Conservation (phyloP, 2,113 vertebrate genomes). For the Xenopus tropicalis region DNA sequence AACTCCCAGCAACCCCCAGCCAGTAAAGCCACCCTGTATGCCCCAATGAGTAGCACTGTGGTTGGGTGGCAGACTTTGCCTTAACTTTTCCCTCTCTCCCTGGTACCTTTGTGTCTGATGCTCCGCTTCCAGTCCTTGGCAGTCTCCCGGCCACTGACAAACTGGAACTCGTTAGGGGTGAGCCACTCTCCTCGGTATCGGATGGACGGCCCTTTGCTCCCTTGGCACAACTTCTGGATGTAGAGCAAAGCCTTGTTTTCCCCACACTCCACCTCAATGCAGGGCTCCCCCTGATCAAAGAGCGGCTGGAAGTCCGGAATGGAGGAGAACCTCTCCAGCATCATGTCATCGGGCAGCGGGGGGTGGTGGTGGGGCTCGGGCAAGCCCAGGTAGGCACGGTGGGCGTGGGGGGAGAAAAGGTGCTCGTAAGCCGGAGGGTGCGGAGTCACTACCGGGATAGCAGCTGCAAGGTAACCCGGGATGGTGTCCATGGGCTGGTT, state of each 20-base stretch:
- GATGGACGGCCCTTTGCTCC: slow-evolving; percentile 95
- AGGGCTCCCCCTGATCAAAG: slow-evolving; percentile 92
- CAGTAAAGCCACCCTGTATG: too few relatives aligned
- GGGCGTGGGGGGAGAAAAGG: slow-evolving; percentile 73
- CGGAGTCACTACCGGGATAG: slow-evolving; percentile 83
- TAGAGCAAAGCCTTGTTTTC: slow-evolving; percentile 96
- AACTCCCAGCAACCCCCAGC: too few relatives aligned
- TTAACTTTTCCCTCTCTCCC: not conserved
- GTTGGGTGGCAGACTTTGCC: slow-evolving; percentile 1
- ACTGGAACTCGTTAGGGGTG: slow-evolving; percentile 97
- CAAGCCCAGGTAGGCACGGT: slow-evolving; percentile 79
- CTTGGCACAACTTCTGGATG: slow-evolving; percentile 94
- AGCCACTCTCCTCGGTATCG: slow-evolving; percentile 96
- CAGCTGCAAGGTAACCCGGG: slow-evolving; percentile 77
- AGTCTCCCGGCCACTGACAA: slow-evolving; percentile 96
- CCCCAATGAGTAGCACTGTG: not conserved
- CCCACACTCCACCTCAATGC: slow-evolving; percentile 97
- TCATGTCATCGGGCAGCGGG: slow-evolving; percentile 81
- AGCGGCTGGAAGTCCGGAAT: slow-evolving; percentile 93
- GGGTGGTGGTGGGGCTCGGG: slow-evolving; percentile 74
- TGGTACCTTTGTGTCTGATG: slow-evolving; percentile 94
- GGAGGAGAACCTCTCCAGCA: slow-evolving; percentile 87
- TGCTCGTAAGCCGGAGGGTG: slow-evolving; percentile 80
- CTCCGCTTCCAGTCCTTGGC: slow-evolving; percentile 98
- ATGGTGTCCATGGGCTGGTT: slow-evolving; percentile 73